Evolutionary conservation across 2,113 vertebrate genomes (phyloP).

Genomic region (Edolisoma coerulescens): DNA sequence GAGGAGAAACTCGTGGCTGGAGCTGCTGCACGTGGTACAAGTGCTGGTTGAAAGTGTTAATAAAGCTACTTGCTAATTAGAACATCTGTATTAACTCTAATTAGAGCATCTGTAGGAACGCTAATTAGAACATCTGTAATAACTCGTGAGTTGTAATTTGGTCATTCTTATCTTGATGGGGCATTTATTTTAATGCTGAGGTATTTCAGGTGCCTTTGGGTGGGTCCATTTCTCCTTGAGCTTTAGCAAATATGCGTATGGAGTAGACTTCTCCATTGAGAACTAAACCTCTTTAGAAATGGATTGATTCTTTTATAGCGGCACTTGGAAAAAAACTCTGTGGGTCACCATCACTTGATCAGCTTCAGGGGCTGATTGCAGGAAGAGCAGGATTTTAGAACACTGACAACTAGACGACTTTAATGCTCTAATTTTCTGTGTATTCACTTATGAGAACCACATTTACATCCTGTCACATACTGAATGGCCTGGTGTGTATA

Average conservation of each 20-base stretch:
- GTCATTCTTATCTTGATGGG: neutral
- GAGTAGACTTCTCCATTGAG: neutral
- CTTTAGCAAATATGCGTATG: accelerated
- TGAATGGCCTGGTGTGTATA: neutral
- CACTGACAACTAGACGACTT: neutral
- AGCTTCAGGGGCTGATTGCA: neutral
- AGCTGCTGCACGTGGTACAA: neutral
- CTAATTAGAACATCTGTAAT: neutral
- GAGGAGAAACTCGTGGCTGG: neutral
- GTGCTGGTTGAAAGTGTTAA: neutral
- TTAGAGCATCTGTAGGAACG: neutral
- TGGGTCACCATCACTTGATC: neutral
- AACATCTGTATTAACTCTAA: neutral
- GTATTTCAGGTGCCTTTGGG: neutral
- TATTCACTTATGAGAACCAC: neutral
- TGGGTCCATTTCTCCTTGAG: neutral
- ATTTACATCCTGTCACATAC: neutral
- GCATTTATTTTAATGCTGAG: neutral
- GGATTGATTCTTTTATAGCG: neutral
- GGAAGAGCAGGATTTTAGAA: neutral
- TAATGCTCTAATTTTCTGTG: neutral
- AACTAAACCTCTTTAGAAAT: neutral
- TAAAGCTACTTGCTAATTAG: neutral
- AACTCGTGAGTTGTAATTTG: neutral
- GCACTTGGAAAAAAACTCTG: neutral